These are phyloP conservation scores for Phyllostomus discolor DNA, from an alignment of 2,113 vertebrate species.

Conservation along the genomic window DNA sequence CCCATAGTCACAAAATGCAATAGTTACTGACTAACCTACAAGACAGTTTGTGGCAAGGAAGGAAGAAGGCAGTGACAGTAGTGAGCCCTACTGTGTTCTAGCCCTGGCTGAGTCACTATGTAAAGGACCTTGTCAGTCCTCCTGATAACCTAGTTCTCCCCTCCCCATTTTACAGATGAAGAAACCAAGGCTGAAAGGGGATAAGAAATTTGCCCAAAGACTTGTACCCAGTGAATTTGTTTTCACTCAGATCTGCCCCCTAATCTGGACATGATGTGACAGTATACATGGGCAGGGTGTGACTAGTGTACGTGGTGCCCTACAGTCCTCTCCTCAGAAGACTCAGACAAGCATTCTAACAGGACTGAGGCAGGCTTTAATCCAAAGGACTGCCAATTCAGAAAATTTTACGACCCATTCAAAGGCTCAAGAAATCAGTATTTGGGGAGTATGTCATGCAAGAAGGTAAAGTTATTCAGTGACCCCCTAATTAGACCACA, in stretches of 20 bases:
- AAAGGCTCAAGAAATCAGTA: not conserved
- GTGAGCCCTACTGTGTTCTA: fast-evolving
- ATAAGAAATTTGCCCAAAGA: not conserved
- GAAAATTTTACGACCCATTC: not conserved
- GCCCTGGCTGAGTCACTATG: not conserved
- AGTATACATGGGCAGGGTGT: not conserved
- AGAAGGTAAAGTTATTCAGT: not conserved
- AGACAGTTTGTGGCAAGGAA: not conserved
- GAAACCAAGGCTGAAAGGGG: not conserved
- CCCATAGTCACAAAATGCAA: not conserved
- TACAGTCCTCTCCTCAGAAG: not conserved
- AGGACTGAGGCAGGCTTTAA: not conserved
- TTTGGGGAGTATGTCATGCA: fast-evolving
- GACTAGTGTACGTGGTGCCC: fast-evolving
- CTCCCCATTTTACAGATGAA: not conserved
- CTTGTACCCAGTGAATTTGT: not conserved
- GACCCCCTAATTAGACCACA: not conserved
- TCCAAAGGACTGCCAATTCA: not conserved
- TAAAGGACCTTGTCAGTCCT: not conserved
- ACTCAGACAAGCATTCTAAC: too few relatives aligned
- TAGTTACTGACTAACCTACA: not conserved
- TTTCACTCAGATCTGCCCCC: not conserved
- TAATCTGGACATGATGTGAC: not conserved
- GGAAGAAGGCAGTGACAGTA: fast-evolving
- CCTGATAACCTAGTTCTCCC: not conserved